Conservation (phyloP, 2,888 invertebrate species). For the Fissipunctia ypsillon region DNA sequence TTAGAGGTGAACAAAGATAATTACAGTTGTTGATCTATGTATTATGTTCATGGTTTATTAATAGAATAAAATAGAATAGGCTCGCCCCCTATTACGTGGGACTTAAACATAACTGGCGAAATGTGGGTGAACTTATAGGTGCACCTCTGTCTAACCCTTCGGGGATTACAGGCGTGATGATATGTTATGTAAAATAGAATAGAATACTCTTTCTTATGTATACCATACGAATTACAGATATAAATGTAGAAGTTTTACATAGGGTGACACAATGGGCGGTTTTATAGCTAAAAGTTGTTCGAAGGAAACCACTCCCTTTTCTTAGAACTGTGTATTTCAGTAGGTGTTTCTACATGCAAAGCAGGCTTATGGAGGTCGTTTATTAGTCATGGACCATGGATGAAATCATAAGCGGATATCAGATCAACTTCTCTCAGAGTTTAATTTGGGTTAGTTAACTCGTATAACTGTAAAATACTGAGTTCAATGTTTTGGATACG, state of each 20-base stretch:
- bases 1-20: too few species aligned
- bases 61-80: too few species aligned
- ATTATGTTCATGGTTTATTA: not conserved
- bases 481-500: not conserved
- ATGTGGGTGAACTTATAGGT: too few species aligned
- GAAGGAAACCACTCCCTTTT: constrained; percentile 24
- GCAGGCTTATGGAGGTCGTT: constrained; percentile 19
- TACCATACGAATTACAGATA: not conserved
- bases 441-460: constrained; percentile 3
- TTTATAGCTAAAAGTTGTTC: not conserved
- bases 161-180: too few species aligned
- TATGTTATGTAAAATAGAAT: too few species aligned
- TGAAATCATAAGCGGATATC: constrained; percentile 37
- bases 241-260: too few species aligned
- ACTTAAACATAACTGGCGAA: too few species aligned
- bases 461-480: not conserved
- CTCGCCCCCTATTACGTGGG: too few species aligned
- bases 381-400: constrained; percentile 30
- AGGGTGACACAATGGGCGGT: not conserved
- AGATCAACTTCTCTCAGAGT: not conserved
- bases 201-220: not conserved
- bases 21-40: too few species aligned
- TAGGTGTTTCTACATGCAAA: constrained; percentile 35
- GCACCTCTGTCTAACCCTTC: too few species aligned
- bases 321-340: constrained; percentile 37